phyloP scores from a whole-genome alignment of 2,888 invertebrate genomes.

The Leptarthrus brevirostris region DNA sequence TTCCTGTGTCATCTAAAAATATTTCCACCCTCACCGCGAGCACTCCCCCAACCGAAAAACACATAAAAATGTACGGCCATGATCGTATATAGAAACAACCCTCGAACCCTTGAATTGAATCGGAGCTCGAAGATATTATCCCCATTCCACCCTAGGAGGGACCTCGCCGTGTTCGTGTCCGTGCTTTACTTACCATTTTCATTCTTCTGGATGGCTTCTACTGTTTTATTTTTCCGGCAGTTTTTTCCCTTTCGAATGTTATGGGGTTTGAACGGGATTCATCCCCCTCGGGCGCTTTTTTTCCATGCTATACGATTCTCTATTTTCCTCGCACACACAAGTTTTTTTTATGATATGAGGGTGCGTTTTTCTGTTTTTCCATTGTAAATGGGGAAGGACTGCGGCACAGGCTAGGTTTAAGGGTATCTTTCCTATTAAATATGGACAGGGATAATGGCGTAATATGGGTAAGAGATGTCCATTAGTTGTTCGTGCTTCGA shows the following conservation, averaged over 20 bases:
- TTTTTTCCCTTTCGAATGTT: slow-evolving; percentile 33
- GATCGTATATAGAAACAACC: slow-evolving; percentile 30
- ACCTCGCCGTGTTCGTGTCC: slow-evolving; percentile 28
- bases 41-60: neutral
- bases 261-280: neutral
- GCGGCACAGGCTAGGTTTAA: neutral
- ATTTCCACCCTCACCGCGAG: slow-evolving; percentile 47
- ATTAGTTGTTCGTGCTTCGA: slow-evolving; percentile 18
- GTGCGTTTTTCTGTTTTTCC: slow-evolving; percentile 45
- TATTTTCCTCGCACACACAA: slow-evolving; percentile 31
- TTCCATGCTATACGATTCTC: slow-evolving; percentile 1
- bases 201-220: slow-evolving; percentile 6
- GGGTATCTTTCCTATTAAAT: slow-evolving; percentile 40
- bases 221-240: slow-evolving; percentile 39
- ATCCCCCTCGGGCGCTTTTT: slow-evolving; percentile 39
- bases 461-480: slow-evolving; percentile 17
- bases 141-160: slow-evolving; percentile 14
- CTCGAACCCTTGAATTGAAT: slow-evolving; percentile 40
- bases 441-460: slow-evolving; percentile 40
- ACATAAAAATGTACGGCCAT: slow-evolving; percentile 42
- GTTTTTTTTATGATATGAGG: slow-evolving; percentile 34
- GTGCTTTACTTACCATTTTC: slow-evolving; percentile 35
- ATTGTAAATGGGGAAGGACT: slow-evolving; percentile 1
- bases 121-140: neutral
- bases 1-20: slow-evolving; percentile 54